phyloP scores from a whole-genome alignment of 23 tunicate genomes.

The Halocynthia aurantium region DNA sequence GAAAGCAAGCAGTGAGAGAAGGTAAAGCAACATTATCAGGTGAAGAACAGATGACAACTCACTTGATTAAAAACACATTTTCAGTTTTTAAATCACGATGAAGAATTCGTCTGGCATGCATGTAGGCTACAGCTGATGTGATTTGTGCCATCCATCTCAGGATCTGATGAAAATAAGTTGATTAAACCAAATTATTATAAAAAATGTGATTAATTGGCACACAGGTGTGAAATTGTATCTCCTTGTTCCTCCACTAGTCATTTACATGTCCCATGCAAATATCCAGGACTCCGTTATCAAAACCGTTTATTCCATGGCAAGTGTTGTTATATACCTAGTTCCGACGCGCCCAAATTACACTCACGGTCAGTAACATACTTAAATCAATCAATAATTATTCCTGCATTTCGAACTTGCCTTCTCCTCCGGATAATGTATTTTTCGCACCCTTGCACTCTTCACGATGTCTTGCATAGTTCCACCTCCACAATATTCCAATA shows the following conservation, averaged over 20 bases:
- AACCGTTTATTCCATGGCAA: no score
- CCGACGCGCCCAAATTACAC: no score
- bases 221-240: no score
- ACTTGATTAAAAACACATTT: constrained; percentile 83
- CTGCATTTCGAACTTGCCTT: constrained; percentile 6
- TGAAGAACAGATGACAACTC: constrained; percentile 4
- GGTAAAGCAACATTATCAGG: not conserved
- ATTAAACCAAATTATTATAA: no score
- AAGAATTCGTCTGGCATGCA: constrained; percentile 58
- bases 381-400: no score
- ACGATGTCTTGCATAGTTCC: constrained; percentile 84
- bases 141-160: constrained; percentile 74
- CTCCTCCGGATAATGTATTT: constrained; percentile 22
- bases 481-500: constrained; percentile 80
- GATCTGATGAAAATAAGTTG: not conserved
- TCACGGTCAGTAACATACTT: no score
- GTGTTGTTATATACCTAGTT: no score
- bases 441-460: constrained; percentile 13
- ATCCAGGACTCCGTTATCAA: no score
- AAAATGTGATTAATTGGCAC: no score
- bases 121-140: constrained; percentile 74
- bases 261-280: no score
- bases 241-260: no score
- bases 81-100: constrained; percentile 89
- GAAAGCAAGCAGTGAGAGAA: not conserved